These are phyloP conservation scores for Rutilus rutilus DNA, from an alignment of 2,113 vertebrate genomes.

Conservation along the genomic window DNA sequence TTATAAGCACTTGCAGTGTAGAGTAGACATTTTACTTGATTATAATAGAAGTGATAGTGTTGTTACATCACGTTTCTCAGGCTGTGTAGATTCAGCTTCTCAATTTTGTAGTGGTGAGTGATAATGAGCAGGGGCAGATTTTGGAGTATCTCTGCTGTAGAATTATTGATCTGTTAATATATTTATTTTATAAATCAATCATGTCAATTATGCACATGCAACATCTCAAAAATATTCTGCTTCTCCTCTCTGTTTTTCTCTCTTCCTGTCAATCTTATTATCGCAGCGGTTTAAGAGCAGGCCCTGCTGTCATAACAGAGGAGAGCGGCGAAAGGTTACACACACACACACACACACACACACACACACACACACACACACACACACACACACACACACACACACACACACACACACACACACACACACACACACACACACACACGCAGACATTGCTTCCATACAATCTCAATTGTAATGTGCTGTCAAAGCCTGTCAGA, in stretches of 20 bases:
- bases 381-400: not conserved
- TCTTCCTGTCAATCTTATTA: slow-evolving; percentile 37
- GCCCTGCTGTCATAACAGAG: slow-evolving; percentile 37
- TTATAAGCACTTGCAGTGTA: not conserved
- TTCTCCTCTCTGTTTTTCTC: not conserved
- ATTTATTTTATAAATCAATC: not conserved
- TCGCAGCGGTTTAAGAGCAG: slow-evolving; percentile 33
- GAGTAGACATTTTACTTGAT: not conserved
- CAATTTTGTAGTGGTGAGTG: not conserved
- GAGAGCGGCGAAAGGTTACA: slow-evolving; percentile 18
- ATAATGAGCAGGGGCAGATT: not conserved
- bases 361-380: too few species aligned
- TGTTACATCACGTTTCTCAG: not conserved
- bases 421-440: not conserved
- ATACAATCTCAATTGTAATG: slow-evolving; percentile 38
- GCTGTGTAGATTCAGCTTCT: not conserved
- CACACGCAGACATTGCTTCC: not conserved
- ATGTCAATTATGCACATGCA: slow-evolving; percentile 1
- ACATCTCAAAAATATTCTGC: not conserved
- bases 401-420: not conserved
- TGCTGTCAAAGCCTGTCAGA: slow-evolving; percentile 46
- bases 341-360: slow-evolving; percentile 28
- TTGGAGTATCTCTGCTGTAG: not conserved
- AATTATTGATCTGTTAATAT: not conserved
- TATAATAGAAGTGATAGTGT: not conserved